Evolutionary conservation across 35 echinoderm and acorn worm genomes (phyloP).

Genomic region (Ptychodera flava): DNA sequence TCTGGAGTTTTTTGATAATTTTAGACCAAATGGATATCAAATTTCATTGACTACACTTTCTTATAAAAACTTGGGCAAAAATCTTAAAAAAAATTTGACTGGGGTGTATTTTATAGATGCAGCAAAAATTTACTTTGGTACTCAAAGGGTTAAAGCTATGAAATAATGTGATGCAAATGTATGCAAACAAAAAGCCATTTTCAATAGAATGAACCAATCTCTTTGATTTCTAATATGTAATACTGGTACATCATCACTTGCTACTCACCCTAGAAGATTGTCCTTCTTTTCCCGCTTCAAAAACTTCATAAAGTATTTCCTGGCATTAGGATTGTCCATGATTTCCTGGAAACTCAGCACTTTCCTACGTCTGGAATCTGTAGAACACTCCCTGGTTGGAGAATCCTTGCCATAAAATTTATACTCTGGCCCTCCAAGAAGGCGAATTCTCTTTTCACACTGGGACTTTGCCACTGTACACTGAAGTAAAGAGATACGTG

Average conservation of each 20-base stretch:
- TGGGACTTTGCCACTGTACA: slow-evolving; percentile 75
- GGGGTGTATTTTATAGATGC: too few relatives aligned
- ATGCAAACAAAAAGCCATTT: too few relatives aligned
- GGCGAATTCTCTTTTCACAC: slow-evolving; percentile 51
- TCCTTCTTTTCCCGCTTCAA: slow-evolving; percentile 58
- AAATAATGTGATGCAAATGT: too few relatives aligned
- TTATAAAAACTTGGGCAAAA: too few relatives aligned
- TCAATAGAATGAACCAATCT: too few relatives aligned
- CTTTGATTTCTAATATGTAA: too few relatives aligned
- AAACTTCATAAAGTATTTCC: slow-evolving; percentile 45
- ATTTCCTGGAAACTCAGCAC: slow-evolving; percentile 63
- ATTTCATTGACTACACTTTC: too few relatives aligned
- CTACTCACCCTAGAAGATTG: slow-evolving; percentile 61
- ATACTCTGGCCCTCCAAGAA: slow-evolving; percentile 56
- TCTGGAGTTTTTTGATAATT: too few relatives aligned
- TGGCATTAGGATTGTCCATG: slow-evolving; percentile 34
- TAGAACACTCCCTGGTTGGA: slow-evolving; percentile 5
- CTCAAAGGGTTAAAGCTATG: too few relatives aligned
- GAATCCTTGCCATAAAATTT: slow-evolving; percentile 28
- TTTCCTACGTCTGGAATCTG: slow-evolving; percentile 19
- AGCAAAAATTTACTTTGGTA: too few relatives aligned
- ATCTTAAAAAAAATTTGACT: too few relatives aligned
- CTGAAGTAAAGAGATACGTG: slow-evolving; percentile 13
- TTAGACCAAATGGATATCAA: too few relatives aligned
- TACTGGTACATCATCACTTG: not conserved